Evolutionary conservation across 2,113 vertebrate genomes (phyloP).

Genomic region (Lagopus leucura): DNA sequence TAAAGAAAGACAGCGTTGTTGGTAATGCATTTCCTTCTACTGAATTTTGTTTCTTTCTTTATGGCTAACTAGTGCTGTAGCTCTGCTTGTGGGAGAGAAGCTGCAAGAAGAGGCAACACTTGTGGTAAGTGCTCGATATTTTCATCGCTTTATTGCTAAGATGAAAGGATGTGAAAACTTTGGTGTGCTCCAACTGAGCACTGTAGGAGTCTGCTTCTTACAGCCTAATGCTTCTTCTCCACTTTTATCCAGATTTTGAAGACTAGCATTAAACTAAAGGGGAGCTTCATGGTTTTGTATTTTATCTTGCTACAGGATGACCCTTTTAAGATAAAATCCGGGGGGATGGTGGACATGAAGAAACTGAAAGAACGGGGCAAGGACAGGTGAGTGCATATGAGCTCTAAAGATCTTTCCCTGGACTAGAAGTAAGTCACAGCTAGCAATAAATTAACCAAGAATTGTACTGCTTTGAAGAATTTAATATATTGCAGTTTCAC

Average conservation of each 20-base stretch:
- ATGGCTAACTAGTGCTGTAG: constrained; percentile 79
- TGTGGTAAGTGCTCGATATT: constrained; percentile 72
- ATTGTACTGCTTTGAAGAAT: neutral
- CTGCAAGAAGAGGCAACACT: constrained; percentile 82
- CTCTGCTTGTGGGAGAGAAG: constrained; percentile 93
- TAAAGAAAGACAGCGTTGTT: neutral
- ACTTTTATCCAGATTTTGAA: neutral
- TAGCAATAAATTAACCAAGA: neutral
- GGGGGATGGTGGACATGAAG: constrained; percentile 98
- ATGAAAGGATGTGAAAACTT: neutral
- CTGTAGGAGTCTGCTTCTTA: neutral
- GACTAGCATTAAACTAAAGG: neutral
- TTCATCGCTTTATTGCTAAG: rapidly evolving
- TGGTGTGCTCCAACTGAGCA: neutral
- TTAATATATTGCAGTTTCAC: neutral
- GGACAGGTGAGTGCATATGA: constrained; percentile 83
- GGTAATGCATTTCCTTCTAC: neutral
- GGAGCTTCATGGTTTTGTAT: neutral
- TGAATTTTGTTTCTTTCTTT: neutral
- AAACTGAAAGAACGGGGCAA: constrained; percentile 93
- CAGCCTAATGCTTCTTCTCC: neutral
- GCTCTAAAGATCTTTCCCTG: neutral
- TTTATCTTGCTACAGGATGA: constrained; percentile 83
- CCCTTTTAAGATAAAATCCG: constrained; percentile 94
- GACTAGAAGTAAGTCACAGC: neutral